phyloP scores from a whole-genome alignment of 2,888 invertebrate species.

The Glaucopsyche alexis region DNA sequence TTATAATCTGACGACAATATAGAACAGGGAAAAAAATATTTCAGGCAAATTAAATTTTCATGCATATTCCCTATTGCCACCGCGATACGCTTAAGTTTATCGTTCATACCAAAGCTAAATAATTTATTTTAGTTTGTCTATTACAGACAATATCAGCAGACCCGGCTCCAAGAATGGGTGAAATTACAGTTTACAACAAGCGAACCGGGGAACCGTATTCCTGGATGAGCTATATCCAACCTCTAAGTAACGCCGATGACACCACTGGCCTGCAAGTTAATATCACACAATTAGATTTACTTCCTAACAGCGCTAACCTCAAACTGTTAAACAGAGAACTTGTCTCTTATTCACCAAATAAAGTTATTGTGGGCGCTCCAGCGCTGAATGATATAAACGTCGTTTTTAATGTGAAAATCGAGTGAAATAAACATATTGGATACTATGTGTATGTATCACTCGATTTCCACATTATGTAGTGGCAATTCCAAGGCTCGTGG shows the following conservation, averaged over 20 bases:
- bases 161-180: conserved; percentile 42
- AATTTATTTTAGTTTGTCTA: neutral
- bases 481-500: neutral
- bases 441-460: too few relatives aligned
- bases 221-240: conserved; percentile 53
- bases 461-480: too few relatives aligned
- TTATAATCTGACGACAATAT: too few relatives aligned
- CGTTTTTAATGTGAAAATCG: conserved; percentile 50
- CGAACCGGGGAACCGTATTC: conserved; percentile 56
- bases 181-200: conserved; percentile 63
- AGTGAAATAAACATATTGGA: neutral
- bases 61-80: too few relatives aligned
- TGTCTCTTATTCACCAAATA: conserved; percentile 48
- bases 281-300: conserved; percentile 51
- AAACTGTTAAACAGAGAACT: conserved; percentile 51
- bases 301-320: conserved; percentile 60
- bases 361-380: conserved; percentile 53
- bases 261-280: conserved; percentile 49
- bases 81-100: too few relatives aligned
- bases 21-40: too few relatives aligned
- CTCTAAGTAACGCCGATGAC: conserved; percentile 48
- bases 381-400: conserved; percentile 55
- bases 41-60: too few relatives aligned
- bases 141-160: conserved; percentile 54
- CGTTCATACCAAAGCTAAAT: too few relatives aligned